A percentile compares a stretch with the other conserved stretches of the same genome.
Evolutionary conservation across 30 jellyfish, hydroid and myxozoan species (phyloP).

Genomic region (Sanderia malayensis): DNA sequence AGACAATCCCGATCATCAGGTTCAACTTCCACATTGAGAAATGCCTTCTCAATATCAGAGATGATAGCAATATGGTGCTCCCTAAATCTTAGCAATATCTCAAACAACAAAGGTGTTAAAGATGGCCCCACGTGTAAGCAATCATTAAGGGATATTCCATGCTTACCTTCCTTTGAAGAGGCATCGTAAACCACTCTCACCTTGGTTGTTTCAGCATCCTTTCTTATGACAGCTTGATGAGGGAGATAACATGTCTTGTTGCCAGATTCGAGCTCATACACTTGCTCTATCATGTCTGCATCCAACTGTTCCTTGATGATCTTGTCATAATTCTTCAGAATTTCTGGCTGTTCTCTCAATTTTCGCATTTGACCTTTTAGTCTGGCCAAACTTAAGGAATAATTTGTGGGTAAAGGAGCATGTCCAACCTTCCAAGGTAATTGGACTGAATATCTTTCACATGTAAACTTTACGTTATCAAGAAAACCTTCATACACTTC

Average conservation of each 20-base stretch:
- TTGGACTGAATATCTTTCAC: slow-evolving; percentile 47
- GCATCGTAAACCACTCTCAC: no score
- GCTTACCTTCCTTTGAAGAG: no score
- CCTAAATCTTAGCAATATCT: slow-evolving; percentile 36
- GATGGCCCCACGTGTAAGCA: slow-evolving; percentile 63
- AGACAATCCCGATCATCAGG: no score
- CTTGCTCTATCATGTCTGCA: slow-evolving; percentile 18
- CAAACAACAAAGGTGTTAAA: slow-evolving; percentile 28
- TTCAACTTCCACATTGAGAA: no score
- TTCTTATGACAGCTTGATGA: no score
- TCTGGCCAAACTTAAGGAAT: slow-evolving; percentile 6
- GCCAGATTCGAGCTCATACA: no score
- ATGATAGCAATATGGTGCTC: no score
- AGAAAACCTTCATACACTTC: slow-evolving; percentile 36
- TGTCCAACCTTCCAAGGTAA: slow-evolving; percentile 72
- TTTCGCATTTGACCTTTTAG: slow-evolving; percentile 4
- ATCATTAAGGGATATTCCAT: slow-evolving; percentile 35
- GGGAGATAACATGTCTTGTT: no score
- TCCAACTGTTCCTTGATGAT: slow-evolving; percentile 9
- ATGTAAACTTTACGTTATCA: slow-evolving; percentile 40
- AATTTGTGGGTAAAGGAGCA: slow-evolving; percentile 46
- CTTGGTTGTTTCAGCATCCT: no score
- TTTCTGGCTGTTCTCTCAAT: slow-evolving; percentile 10
- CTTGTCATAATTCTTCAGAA: not conserved
- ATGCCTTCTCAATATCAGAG: no score